A percentile compares a stretch with the other conserved stretches of the same genome.
Conservation (phyloP, 2,888 invertebrate genomes). For the Tinea trinotella region DNA sequence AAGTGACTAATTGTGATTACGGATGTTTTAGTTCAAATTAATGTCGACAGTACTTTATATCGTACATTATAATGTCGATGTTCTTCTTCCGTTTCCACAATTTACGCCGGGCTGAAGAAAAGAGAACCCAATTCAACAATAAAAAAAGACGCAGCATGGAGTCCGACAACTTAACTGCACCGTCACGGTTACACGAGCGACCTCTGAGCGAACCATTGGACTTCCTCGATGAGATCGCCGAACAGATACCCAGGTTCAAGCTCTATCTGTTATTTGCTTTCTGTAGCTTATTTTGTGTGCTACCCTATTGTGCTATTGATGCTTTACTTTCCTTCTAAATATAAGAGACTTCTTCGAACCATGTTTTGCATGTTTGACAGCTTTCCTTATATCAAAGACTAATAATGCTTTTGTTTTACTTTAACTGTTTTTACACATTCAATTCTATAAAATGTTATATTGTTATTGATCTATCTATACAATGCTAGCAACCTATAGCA, state of each 20-base stretch:
- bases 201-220: constrained; percentile 89
- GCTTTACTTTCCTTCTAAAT: constrained; percentile 7
- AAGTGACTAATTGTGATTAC: background rate
- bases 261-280: constrained; percentile 7
- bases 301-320: background rate
- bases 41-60: background rate
- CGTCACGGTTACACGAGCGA: constrained; percentile 87
- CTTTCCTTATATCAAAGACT: too few relatives aligned
- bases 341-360: background rate
- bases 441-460: too few relatives aligned
- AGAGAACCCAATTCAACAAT: constrained; percentile 35
- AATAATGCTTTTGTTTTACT: too few relatives aligned
- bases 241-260: constrained; percentile 90
- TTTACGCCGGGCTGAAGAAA: constrained; percentile 87
- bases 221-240: constrained; percentile 92
- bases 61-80: constrained; percentile 85
- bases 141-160: constrained; percentile 43
- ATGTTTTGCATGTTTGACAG: background rate
- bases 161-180: constrained; percentile 78
- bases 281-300: constrained; percentile 5
- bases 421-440: too few relatives aligned
- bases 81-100: constrained; percentile 96
- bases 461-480: too few relatives aligned
- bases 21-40: background rate
- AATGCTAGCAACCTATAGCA: too few relatives aligned